Conservation (phyloP, 2,888 invertebrate species). For the Microchrysa polita region DNA sequence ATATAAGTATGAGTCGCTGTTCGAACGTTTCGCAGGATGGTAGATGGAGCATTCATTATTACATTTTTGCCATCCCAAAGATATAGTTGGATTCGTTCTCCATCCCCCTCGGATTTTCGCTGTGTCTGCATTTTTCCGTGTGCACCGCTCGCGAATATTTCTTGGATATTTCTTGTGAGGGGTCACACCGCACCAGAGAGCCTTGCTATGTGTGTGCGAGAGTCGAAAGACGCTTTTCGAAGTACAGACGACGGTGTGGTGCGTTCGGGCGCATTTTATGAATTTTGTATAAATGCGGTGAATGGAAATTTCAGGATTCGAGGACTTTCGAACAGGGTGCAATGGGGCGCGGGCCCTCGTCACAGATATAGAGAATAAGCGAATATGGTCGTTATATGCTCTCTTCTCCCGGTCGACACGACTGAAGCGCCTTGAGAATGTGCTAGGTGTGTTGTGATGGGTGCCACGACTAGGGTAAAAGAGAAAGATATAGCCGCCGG, state of each 20-base stretch:
- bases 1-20: slow-evolving; percentile 9
- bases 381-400: slow-evolving; percentile 24
- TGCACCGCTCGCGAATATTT: not conserved
- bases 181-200: slow-evolving; percentile 3
- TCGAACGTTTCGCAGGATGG: slow-evolving; percentile 27
- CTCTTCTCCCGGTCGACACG: slow-evolving; percentile 4
- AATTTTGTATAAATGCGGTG: slow-evolving; percentile 36
- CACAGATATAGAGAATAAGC: not conserved
- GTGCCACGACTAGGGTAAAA: slow-evolving; percentile 23
- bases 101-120: not conserved
- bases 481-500: slow-evolving; percentile 7
- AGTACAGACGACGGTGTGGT: slow-evolving; percentile 6
- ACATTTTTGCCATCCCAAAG: slow-evolving; percentile 15
- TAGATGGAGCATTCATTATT: slow-evolving; percentile 45
- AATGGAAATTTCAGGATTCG: slow-evolving; percentile 22
- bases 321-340: slow-evolving; percentile 28
- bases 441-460: slow-evolving; percentile 30
- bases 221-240: not conserved
- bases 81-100: not conserved
- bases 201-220: not conserved
- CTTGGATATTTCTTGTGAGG: slow-evolving; percentile 12
- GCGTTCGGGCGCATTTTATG: slow-evolving; percentile 39
- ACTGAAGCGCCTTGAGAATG: not conserved
- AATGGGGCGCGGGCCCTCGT: not conserved
- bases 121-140: not conserved